Evolutionary conservation across 2,888 invertebrate genomes (phyloP).

Genomic region (Ectemnius continuus): DNA sequence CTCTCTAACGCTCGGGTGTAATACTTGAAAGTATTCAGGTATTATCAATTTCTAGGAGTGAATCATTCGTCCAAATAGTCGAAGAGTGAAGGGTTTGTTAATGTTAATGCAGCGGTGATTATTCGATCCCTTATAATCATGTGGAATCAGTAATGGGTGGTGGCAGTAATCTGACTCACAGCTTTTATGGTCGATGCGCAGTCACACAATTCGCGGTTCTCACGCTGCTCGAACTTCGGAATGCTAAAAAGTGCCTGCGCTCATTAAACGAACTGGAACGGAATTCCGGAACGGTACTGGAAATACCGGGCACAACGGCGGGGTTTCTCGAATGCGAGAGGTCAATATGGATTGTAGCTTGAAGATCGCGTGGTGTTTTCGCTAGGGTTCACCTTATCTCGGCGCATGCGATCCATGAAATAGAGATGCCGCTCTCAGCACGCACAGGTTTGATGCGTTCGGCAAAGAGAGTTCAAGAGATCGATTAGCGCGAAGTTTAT

Average conservation of each 20-base stretch:
- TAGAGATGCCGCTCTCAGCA: constrained; percentile 30
- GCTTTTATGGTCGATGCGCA: constrained; percentile 57
- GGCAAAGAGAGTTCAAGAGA: too few species aligned
- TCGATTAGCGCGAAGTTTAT: neutral
- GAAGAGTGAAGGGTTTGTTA: too few species aligned
- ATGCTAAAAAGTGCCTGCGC: constrained; percentile 61
- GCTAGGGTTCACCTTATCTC: constrained; percentile 27
- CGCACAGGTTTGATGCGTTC: constrained; percentile 1
- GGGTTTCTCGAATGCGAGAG: constrained; percentile 26
- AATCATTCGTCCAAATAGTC: too few species aligned
- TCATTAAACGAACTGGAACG: constrained; percentile 66
- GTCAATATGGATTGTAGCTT: constrained; percentile 58
- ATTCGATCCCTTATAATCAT: neutral
- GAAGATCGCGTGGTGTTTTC: constrained; percentile 35
- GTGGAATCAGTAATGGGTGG: neutral
- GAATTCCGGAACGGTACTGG: constrained; percentile 63
- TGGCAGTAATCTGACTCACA: constrained; percentile 49
- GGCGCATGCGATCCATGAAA: constrained; percentile 34
- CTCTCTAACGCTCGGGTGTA: too few species aligned
- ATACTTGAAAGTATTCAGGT: too few species aligned
- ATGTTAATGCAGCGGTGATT: too few species aligned
- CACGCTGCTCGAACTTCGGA: constrained; percentile 57
- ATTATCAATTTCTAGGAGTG: too few species aligned
- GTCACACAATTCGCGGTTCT: constrained; percentile 61
- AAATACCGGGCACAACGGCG: constrained; percentile 47